Percentiles rank a stretch among this genome's conserved stretches.
These are phyloP conservation scores for Gallinago jamesoni DNA, from an alignment of 2,113 vertebrate genomes.

Conservation along the genomic window DNA sequence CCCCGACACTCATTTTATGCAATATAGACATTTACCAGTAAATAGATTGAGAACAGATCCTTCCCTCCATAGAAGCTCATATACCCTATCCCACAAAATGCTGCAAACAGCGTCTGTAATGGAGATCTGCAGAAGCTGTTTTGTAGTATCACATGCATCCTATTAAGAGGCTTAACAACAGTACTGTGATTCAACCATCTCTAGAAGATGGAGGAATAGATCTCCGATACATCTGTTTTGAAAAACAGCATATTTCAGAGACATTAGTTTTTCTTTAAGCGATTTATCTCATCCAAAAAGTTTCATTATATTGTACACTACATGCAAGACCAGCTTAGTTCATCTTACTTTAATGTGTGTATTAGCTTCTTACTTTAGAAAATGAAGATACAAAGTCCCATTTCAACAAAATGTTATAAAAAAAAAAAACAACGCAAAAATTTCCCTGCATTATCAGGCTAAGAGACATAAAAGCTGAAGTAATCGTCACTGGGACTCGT, in stretches of 20 bases:
- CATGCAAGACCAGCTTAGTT: not conserved
- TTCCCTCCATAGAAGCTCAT: not conserved
- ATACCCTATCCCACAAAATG: not conserved
- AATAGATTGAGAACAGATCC: not conserved
- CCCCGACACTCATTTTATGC: not conserved
- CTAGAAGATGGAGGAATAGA: not conserved
- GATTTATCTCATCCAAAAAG: not conserved
- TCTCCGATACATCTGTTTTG: not conserved
- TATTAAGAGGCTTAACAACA: not conserved
- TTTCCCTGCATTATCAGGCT: not conserved
- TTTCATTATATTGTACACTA: not conserved
- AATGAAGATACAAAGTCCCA: not conserved
- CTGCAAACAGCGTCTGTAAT: not conserved
- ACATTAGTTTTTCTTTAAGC: not conserved
- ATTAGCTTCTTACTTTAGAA: not conserved
- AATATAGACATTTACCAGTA: not conserved
- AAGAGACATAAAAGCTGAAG: not conserved
- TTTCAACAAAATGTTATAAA: not conserved
- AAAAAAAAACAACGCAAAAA: not conserved
- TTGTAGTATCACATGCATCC: not conserved
- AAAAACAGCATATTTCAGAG: not conserved
- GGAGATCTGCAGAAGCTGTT: not conserved
- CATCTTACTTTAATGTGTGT: not conserved
- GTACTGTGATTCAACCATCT: not conserved
- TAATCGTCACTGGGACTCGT: not conserved